Evolutionary conservation across 2,888 invertebrate species (phyloP).

Genomic region (Capitulum mitella): DNA sequence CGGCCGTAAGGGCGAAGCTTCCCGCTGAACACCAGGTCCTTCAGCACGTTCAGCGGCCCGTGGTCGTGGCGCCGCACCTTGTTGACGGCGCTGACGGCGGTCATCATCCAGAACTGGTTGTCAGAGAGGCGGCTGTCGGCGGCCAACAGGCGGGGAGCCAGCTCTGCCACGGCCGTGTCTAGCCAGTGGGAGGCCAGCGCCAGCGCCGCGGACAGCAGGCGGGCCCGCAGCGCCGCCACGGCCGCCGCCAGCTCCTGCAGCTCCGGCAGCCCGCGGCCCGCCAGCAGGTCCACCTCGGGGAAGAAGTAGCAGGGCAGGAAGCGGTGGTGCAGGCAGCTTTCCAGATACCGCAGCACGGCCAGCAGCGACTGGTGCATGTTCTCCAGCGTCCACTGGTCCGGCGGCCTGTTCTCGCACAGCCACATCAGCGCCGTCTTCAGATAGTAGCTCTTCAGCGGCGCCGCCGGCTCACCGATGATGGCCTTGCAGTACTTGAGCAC

Average conservation of each 20-base stretch:
- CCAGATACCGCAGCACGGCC: neutral
- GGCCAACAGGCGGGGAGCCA: neutral
- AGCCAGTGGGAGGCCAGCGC: slow-evolving; percentile 2
- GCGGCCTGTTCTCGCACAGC: neutral
- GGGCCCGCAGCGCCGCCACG: neutral
- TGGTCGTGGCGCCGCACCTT: neutral
- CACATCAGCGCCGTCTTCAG: slow-evolving; percentile 21
- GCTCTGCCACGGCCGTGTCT: neutral
- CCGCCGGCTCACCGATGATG: neutral
- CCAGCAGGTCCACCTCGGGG: slow-evolving; percentile 1
- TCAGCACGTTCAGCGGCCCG: neutral
- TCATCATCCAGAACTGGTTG: neutral
- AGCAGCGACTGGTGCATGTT: neutral
- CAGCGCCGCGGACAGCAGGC: neutral
- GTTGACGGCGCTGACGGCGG: neutral
- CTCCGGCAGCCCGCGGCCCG: neutral
- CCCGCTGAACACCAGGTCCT: neutral
- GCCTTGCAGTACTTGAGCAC: neutral
- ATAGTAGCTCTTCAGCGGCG: neutral
- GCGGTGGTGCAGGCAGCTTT: neutral
- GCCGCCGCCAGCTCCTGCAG: neutral
- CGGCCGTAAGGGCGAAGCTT: neutral
- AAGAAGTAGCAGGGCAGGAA: neutral
- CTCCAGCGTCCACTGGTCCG: neutral
- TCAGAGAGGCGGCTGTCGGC: neutral